Percentiles rank a stretch among this genome's conserved stretches.
These are phyloP conservation scores for Tenebrosternarchus preto DNA, from an alignment of 2,113 vertebrate species.

Conservation along the genomic window DNA sequence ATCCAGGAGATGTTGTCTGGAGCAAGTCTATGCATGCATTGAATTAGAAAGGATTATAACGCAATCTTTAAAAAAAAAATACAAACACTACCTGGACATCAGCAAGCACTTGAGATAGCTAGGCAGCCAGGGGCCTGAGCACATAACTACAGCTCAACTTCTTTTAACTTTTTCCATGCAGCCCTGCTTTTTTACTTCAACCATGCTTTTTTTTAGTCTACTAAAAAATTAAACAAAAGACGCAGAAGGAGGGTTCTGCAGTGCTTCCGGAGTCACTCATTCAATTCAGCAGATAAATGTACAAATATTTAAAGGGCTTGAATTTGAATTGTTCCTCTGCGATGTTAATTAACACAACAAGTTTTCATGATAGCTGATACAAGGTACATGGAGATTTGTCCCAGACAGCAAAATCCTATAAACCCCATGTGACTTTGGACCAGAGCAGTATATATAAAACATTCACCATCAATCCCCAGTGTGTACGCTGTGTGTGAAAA, in stretches of 20 bases:
- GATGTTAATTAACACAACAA: neutral
- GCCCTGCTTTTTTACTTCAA: neutral
- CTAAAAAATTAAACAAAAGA: neutral
- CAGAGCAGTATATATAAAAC: neutral
- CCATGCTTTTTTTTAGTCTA: no score
- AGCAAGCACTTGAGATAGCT: no score
- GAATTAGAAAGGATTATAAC: no score
- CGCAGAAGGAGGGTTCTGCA: neutral
- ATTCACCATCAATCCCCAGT: neutral
- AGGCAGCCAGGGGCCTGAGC: no score
- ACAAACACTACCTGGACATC: no score
- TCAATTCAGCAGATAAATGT: conserved; percentile 8
- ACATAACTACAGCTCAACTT: neutral
- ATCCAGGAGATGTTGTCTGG: no score
- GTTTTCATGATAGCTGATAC: neutral
- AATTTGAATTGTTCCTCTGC: neutral
- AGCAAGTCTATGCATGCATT: no score
- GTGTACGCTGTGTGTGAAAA: neutral
- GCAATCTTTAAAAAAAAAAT: no score
- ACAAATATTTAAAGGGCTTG: conserved; percentile 34
- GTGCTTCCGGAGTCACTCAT: conserved; percentile 20
- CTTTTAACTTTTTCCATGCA: neutral
- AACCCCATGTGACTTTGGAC: neutral
- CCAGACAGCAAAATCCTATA: neutral
- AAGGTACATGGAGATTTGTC: neutral